Base-by-base conservation (phyloP, 1,140 invertebrate species). In the Aphis gossypii region DNA sequence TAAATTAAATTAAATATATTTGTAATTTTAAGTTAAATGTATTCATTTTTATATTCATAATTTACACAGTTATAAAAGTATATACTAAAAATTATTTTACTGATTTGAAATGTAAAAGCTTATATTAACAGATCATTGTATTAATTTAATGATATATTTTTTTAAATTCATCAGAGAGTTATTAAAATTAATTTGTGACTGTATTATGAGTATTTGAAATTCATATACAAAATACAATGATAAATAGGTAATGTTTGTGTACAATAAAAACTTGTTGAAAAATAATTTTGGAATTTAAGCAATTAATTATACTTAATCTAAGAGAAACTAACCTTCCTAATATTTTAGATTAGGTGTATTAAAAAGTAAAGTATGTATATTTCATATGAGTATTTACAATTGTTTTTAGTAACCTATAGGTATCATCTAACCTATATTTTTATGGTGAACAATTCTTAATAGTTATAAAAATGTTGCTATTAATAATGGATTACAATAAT, bases 321-420 rank as follows among this genome's bases (percentile, higher is more conserved):
- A 56, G 48, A 25, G n/a, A 89, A 38, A 56, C 21, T 89, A 56
- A 54, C 5, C 7, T 68, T 68, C 30, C 30, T 68, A 68, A 51
- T 11, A 8, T 89, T 21, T 56, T 56, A 89, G 87, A 89, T 89
- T 54, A 89, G 18, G 2, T 89, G 84, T 23, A 87, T 89, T 54
- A 23, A 20, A 89, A 88, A 38, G 46, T 88, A 51, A 56, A 51
- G 48, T 38, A 88, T 48, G 87, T 54, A 89, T 20, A 54, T 89
- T 89, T 89, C 46, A n/a, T 54, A 89, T 89, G 87, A 89, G n/a
- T 89, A 89, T 89, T 89, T 89, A 89, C 87, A 89, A 41, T 89
- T 89, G 0, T 89, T 89, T 56, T 89, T 89, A 38, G n/a, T 87
- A 48, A 48, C 18, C 86, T 87, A 46, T 87, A 48, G 14, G 11